Evolutionary conservation across 2,113 vertebrate species (phyloP), one percentile per base, ranked within the genome.

Genomic region (Triplophysa tibetana): DNA sequence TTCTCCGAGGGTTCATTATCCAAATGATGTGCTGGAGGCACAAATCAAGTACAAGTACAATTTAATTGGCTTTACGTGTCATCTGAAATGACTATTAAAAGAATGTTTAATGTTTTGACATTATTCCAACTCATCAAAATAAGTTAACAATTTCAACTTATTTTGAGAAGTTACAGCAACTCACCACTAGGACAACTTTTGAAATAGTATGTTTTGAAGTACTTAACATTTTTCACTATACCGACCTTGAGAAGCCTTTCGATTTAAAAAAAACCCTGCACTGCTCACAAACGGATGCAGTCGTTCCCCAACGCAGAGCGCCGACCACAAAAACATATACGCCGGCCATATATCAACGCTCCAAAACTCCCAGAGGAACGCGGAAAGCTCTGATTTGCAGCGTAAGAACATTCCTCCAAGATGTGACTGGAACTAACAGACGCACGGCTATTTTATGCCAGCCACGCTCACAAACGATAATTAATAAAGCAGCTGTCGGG

Each of bases 401-500:
- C 62, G 50, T 61, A 82, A 56, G 76, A 76, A 50, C 58, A 70
- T 75, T 79, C 79, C 69, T 81, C 26, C n/a, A 43, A 68, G 67
- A 74, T 1, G 63, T 24, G 54, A 76, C 43, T 54, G 29, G 50
- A 72, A 81, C 62, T 21, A 70, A 77, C 77, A 68, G 54, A 75
- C 79, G 73, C 68, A 70, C 60, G 67, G 73, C 72, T 45, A 74
- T 80, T 70, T 76, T 62, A 76, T 56, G 76, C 76, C 81, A 78
- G 75, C 68, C 74, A 74, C 23, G 66, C 79, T 87, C 72, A 77
- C 83, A 85, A 78, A 87, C 69, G 67, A 87, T 84, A 77, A 86
- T 86, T 86, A 81, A 85, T 85, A 75, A 77, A 84, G 82, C 80
- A 84, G 78, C 80, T 86, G 82, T 83, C 82, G 67, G 60, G 82